Evolutionary conservation across 2,797 vertebrate genomes (phyloP).

Genomic region (Psittacula echo): DNA sequence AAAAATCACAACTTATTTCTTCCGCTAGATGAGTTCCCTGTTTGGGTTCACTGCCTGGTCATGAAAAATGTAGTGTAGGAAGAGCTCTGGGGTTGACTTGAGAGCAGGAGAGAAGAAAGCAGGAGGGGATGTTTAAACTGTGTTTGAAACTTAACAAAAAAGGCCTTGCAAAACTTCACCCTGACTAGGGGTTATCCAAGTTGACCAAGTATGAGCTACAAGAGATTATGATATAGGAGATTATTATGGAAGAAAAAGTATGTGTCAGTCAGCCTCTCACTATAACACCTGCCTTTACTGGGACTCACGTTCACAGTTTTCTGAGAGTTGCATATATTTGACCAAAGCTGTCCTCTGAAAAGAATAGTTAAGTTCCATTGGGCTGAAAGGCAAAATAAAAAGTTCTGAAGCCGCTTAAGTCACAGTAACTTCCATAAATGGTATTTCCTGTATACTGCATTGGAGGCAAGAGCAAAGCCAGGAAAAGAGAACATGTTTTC

Average conservation of each 20-base stretch:
- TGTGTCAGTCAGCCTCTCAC: background rate
- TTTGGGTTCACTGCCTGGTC: background rate
- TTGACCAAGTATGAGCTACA: fast-evolving
- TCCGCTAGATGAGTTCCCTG: background rate
- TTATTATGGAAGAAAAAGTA: background rate
- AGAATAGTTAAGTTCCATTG: background rate
- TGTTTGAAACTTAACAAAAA: background rate
- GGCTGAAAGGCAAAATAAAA: background rate
- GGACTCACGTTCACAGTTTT: background rate
- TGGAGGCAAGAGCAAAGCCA: background rate
- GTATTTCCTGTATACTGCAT: background rate
- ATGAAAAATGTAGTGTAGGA: background rate
- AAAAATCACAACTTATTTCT: background rate
- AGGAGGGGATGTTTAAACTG: background rate
- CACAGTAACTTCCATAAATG: background rate
- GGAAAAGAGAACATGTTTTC: background rate
- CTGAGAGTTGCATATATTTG: background rate
- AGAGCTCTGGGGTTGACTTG: background rate
- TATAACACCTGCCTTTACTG: fast-evolving
- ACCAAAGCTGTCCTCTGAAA: background rate
- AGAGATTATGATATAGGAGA: background rate
- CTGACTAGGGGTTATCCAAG: background rate
- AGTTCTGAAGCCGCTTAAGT: background rate
- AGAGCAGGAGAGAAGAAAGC: background rate
- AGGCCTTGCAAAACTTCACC: background rate